Base-by-base conservation (phyloP, 2,797 vertebrate genomes). In the Morelia viridis region DNA sequence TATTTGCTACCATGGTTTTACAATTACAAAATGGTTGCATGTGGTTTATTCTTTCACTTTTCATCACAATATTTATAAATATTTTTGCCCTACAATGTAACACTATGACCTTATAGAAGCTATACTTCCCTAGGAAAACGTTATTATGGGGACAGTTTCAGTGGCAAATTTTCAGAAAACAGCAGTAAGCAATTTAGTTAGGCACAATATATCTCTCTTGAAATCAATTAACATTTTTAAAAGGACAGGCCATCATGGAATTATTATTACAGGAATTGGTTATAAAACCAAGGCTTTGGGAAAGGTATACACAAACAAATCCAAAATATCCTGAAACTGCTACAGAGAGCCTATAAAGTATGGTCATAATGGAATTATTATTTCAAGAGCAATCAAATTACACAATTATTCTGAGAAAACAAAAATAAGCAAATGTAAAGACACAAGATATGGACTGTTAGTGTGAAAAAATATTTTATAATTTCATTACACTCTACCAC, bases 31-130 rank as follows among this genome's bases (percentile, higher is more conserved):
- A 60, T 11, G 22, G 41, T 28, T 64, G 15, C 53, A n/a, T 15
- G 19, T 94, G 95, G 90, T 94, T 95, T 93, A 92, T 92, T 93
- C 92, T 53, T 76, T 94, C 90, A 88, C 92, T 89, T 91, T 94
- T 80, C 93, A 94, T 31, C 86, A 92, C 0, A 90, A 2, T 58
- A 92, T 50, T 41, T 58, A 24, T 76, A 28, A 91, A 11, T 86
- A 89, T 80, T 92, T 86, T 0, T 80, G 58, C 7, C 92, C 88
- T 24, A 46, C 0, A 24, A 13, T 90, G 71, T 84, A 85, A 46
- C 28, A 84, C 76, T 24, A n/a, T 90, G 58, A 64, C 26, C 1
- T 1, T 3, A 57, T 31, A 80, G 46, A 41, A 90, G 28, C 17
- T 53, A 13, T 89, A 26, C 15, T 89, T 89, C 22, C n/a, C 89